Base-by-base conservation (phyloP, 2,113 vertebrate genomes). In the Sciurus niger region DNA sequence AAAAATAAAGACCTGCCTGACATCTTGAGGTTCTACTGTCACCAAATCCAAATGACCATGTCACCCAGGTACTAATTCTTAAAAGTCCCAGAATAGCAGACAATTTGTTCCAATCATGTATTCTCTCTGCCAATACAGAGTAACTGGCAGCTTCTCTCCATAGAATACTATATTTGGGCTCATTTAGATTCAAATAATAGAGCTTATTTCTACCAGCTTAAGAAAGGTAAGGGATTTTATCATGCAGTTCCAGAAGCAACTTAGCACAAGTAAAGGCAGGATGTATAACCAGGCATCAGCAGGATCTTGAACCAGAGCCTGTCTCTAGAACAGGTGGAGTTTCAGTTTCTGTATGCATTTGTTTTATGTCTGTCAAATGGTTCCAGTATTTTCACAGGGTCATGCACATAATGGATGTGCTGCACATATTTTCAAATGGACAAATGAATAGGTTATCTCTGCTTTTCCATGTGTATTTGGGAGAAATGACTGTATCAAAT, bases 101-200 rank as follows among this genome's bases (percentile, higher is more conserved):
- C 11, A 79, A 30, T 85, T 76, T 79, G n/a, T 73, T 89, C 67
- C 90, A 88, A 30, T 63, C n/a, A 68, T 92, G 88, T n/a, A 88
- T 67, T 84, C 14, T 95, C 32, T 88, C 73, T 97, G 67, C 58
- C 77, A 95, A 25, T 3, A 68, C 14, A 79, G 55, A 93, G 51
- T 85, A 93, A 96, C 60, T 65, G 40, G 20, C 24, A 92, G 30
- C 4, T 94, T 96, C 67, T 92, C 68, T 85, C 60, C 83, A 91
- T 24, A 89, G 65, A 96, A 73, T 82, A 67, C 53, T 58, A 67
- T 83, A 73, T 72, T 58, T 51, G 68, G 70, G 32, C 60, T 97
- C 90, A 93, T 94, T 96, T 95, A 90, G 24, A 92, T 93, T n/a
- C 70, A 90, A 96, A 77, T 77, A 94, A 65, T 37, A 72, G 30